Evolutionary conservation across 1,140 invertebrate genomes (phyloP), one percentile per base, ranked within the genome.

Genomic region (Mylabris phalerata): DNA sequence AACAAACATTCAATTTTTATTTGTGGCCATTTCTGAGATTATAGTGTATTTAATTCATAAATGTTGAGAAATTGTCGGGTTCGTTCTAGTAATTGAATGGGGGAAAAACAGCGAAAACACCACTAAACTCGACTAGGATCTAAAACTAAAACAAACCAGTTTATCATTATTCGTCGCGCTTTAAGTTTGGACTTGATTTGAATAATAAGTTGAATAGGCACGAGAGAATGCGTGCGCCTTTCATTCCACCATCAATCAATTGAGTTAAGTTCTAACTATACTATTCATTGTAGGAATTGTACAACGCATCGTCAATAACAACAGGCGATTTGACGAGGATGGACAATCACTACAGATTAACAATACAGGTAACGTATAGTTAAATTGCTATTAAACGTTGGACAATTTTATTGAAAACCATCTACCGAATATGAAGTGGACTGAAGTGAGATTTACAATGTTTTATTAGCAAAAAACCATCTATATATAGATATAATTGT

Each of bases 121-220:
- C 42, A 54, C 45, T 54, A 54, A 54, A 54, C 45, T 54, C 45
- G 4, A 54, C 39, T 54, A 54, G 44, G 19, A 46, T 54, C 51
- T 54, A 46, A 54, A 54, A 54, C 44, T 54, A 32, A 32, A 54
- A 54, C 51, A 54, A 54, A 54, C 51, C 51, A 54, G 51, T 54
- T 54, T 54, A 54, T 54, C 51, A 54, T 54, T 54, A 54, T 54
- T 54, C 51, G 51, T 54, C 51, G 51, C 51, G 51, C 51, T 54
- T 54, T 54, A 46, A 42, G 41, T 54, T 32, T 13, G n/a, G 25
- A 54, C 51, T 38, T 46, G 51, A 54, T 54, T 54, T 54, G 51
- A 54, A 54, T 54, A 54, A 54, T 54, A 54, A 54, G 46, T 54
- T 44, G 51, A 54, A 54, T 54, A 54, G 51, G 51, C 51, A 54